These are phyloP conservation scores for Catotricha subobsoleta DNA, from an alignment of 2,888 invertebrate species.

Conservation along the genomic window DNA sequence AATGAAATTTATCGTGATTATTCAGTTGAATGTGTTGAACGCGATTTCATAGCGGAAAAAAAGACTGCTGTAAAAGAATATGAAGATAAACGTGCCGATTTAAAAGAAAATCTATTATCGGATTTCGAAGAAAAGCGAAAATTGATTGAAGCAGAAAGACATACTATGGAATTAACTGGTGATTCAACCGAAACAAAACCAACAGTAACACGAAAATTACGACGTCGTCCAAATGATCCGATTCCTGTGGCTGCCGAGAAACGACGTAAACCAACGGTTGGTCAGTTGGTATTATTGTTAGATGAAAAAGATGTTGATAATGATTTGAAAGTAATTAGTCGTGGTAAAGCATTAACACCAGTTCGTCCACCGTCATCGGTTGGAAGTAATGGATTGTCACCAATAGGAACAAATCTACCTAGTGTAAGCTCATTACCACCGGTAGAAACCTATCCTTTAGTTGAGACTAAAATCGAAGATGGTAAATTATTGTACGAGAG, in stretches of 20 bases:
- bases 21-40: constrained; percentile 69
- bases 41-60: constrained; percentile 74
- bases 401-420: constrained; percentile 22
- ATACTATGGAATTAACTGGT: constrained; percentile 76
- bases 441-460: constrained; percentile 31
- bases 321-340: constrained; percentile 63
- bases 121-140: constrained; percentile 88
- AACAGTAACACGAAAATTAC: constrained; percentile 81
- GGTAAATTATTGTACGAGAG: constrained; percentile 85
- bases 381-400: constrained; percentile 10
- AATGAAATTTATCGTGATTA: constrained; percentile 65
- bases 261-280: constrained; percentile 64
- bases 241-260: constrained; percentile 73
- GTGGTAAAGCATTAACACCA: constrained; percentile 36
- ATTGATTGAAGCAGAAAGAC: constrained; percentile 72
- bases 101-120: constrained; percentile 70
- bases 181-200: constrained; percentile 85
- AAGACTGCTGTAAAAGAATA: constrained; percentile 80
- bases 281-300: constrained; percentile 69
- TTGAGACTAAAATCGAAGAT: constrained; percentile 83
- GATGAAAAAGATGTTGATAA: constrained; percentile 79
- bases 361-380: constrained; percentile 34
- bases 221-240: constrained; percentile 87
- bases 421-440: constrained; percentile 17
- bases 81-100: constrained; percentile 68